phyloP scores from a whole-genome alignment of 2,113 vertebrate species.

The Pycnonotus jocosus region DNA sequence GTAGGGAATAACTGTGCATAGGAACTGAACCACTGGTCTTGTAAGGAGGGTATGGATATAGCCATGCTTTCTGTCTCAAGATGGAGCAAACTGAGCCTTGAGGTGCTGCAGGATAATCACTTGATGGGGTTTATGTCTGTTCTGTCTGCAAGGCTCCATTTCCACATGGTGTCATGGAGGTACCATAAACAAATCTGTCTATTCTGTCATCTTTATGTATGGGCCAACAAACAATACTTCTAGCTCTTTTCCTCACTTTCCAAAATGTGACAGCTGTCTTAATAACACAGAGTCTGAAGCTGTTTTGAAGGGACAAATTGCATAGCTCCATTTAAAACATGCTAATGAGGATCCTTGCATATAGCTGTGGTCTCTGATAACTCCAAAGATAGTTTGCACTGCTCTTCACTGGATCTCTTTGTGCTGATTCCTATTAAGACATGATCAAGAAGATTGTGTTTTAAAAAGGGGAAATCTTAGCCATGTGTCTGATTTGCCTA shows the following conservation, averaged over 20 bases:
- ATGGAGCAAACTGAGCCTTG: background rate
- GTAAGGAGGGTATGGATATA: background rate
- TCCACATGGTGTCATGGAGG: background rate
- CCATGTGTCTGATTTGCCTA: rapidly evolving
- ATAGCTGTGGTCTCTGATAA: background rate
- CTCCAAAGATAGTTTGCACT: background rate
- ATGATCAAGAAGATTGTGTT: background rate
- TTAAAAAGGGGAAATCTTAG: background rate
- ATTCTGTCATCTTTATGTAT: background rate
- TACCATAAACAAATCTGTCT: background rate
- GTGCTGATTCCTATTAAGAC: background rate
- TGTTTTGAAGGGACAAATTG: background rate
- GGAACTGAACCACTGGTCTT: background rate
- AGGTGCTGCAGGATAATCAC: background rate
- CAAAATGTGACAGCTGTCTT: background rate
- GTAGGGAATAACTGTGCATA: background rate
- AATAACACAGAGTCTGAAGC: background rate
- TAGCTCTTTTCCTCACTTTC: background rate
- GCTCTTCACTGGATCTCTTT: background rate
- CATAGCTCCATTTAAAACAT: background rate
- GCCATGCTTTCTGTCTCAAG: background rate
- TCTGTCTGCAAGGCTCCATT: background rate
- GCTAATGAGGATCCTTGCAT: background rate
- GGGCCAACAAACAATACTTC: background rate
- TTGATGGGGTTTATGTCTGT: background rate